Evolutionary conservation across 1,140 invertebrate species (phyloP), one percentile per base, ranked within the genome.

Genomic region (Cepaea nemoralis): DNA sequence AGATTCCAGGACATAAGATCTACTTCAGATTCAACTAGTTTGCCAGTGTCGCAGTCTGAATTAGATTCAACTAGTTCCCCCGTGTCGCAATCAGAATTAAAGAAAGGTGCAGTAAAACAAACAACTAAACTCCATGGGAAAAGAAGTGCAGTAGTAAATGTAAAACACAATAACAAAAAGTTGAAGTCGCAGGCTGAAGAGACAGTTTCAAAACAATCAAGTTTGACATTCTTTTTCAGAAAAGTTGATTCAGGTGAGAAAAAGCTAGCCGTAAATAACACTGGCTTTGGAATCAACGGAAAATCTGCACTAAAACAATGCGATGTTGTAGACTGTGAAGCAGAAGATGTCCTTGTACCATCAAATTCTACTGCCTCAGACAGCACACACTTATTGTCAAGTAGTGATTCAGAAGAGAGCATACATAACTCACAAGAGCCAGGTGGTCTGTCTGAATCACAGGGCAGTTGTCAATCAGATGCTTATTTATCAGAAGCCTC

Each of bases 171-270:
- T 77, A 31, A 19, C 14, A 0, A 84, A 81, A 69, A 82, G 74
- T 69, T 39, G 71, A 48, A 78, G 48, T 71, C 24, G 3, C 31
- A 37, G 39, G 6, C 55, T 19, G 42, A 45, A 1, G n/a, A 22
- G 31, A 82, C 50, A 27, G 45, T 24, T n/a, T 33, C 31, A 19
- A 87, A 87, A 31, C 85, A 86, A 59, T 70, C 74, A 16, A 85
- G 77, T 77, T 76, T 87, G 40, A 83, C 82, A 37, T 84, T 59
- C n/a, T 87, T 86, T 77, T 86, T 87, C 75, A 31, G 19, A 5
- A 85, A 83, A 79, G 55, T 82, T 45, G 12, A 10, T 75, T 75
- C 73, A 48, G 2, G n/a, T 3, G 55, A 75, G 2, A 50, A 48
- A 1, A 48, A 6, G n/a, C 5, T 2, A 14, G 35, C 27, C 71